A percentile compares a stretch with the other conserved stretches of the same genome.
Evolutionary conservation across 2,113 vertebrate genomes (phyloP).

Genomic region (Vombatus ursinus): DNA sequence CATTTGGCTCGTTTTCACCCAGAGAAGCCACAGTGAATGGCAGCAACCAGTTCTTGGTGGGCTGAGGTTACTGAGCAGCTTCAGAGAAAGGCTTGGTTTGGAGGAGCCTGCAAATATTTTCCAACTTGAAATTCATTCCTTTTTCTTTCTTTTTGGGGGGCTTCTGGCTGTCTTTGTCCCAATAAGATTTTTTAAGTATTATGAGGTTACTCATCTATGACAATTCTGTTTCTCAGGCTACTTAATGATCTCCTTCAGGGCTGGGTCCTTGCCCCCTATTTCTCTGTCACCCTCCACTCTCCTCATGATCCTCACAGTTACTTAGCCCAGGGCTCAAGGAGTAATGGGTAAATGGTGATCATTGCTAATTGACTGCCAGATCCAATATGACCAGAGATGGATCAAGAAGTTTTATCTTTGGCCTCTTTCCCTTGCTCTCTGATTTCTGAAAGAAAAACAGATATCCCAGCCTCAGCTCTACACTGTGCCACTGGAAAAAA

Average conservation of each 20-base stretch:
- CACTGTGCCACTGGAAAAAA: neutral
- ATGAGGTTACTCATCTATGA: neutral
- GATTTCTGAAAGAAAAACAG: constrained; percentile 18
- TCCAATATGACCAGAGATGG: neutral
- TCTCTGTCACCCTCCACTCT: neutral
- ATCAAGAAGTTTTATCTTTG: neutral
- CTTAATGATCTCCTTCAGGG: neutral
- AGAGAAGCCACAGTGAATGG: constrained; percentile 22
- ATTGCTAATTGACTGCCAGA: neutral
- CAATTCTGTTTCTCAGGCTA: neutral
- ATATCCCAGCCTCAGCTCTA: neutral
- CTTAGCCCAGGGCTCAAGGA: neutral
- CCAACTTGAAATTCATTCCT: constrained; percentile 23
- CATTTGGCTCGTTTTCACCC: constrained; percentile 39
- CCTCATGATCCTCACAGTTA: neutral
- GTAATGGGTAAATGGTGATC: neutral
- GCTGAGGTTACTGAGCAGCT: neutral
- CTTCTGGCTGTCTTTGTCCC: neutral
- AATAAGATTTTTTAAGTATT: neutral
- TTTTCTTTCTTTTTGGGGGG: neutral
- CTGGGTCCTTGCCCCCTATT: neutral
- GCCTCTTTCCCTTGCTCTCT: constrained; percentile 1
- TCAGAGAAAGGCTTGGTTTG: neutral
- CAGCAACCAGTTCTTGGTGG: neutral
- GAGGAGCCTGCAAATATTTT: constrained; percentile 17